Conservation (phyloP, 2,113 vertebrate genomes). For the Alectura lathami region DNA sequence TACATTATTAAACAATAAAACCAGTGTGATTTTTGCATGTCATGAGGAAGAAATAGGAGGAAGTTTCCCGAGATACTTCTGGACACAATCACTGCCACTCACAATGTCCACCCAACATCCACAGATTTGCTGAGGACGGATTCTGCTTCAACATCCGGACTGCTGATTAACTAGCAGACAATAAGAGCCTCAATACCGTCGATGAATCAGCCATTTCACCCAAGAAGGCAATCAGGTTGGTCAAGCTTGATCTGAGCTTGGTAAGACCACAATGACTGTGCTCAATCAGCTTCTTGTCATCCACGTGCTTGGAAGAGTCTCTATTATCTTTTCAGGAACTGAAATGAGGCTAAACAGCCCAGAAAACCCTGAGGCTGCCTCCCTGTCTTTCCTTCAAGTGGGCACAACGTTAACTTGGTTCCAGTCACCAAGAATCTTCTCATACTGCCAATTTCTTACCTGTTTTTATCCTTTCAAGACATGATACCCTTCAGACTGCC, state of each 20-base stretch:
- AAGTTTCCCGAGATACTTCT: neutral
- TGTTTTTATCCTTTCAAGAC: neutral
- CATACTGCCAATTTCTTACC: neutral
- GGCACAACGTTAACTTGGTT: neutral
- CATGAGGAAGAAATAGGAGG: neutral
- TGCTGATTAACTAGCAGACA: neutral
- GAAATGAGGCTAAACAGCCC: neutral
- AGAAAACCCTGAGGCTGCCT: neutral
- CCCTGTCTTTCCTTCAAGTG: neutral
- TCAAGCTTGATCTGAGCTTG: neutral
- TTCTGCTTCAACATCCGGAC: neutral
- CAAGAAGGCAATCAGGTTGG: neutral
- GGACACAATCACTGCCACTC: neutral
- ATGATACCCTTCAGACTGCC: neutral
- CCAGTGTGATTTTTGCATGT: neutral
- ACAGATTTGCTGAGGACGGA: neutral
- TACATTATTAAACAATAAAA: neutral
- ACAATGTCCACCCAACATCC: neutral
- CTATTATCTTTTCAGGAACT: neutral
- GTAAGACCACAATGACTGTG: neutral
- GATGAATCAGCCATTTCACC: neutral
- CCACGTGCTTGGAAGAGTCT: accelerated
- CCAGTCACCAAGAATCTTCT: neutral
- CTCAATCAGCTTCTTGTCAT: neutral
- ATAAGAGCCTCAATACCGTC: neutral